Evolutionary conservation across 2,797 vertebrate genomes (phyloP).

Genomic region (Eospalax fontanierii): DNA sequence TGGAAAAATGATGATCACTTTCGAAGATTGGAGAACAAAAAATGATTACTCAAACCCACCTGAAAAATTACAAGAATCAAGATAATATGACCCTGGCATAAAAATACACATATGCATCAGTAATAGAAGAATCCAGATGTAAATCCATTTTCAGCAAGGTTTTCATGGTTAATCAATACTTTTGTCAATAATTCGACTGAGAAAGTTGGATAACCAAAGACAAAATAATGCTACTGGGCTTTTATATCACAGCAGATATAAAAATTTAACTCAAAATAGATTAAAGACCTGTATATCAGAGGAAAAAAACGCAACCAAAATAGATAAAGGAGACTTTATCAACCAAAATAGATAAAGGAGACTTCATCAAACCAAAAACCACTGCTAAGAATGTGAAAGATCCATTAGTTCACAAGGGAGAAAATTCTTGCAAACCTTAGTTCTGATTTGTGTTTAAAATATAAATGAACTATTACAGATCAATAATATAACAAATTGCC

Average conservation of each 20-base stretch:
- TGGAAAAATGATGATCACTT: not conserved
- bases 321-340: too few relatives aligned
- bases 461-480: not conserved
- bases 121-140: too few relatives aligned
- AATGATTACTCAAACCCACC: constrained; percentile 30
- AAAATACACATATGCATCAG: too few relatives aligned
- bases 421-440: not conserved
- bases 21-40: not conserved
- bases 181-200: not conserved
- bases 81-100: not conserved
- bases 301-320: too few relatives aligned
- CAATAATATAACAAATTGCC: not conserved
- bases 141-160: not conserved
- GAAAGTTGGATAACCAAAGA: not conserved
- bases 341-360: not conserved
- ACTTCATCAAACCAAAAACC: constrained; percentile 29
- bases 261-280: constrained; percentile 41
- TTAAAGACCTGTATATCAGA: not conserved
- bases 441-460: not conserved
- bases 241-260: not conserved
- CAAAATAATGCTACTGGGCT: not conserved
- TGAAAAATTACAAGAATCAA: not conserved
- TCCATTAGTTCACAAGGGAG: not conserved
- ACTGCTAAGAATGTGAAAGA: constrained; percentile 1
- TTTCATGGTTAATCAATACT: not conserved